A percentile compares a stretch with the other conserved stretches of the same genome.
Conservation (phyloP, 2,797 vertebrate species). For the Scleropages formosus region DNA sequence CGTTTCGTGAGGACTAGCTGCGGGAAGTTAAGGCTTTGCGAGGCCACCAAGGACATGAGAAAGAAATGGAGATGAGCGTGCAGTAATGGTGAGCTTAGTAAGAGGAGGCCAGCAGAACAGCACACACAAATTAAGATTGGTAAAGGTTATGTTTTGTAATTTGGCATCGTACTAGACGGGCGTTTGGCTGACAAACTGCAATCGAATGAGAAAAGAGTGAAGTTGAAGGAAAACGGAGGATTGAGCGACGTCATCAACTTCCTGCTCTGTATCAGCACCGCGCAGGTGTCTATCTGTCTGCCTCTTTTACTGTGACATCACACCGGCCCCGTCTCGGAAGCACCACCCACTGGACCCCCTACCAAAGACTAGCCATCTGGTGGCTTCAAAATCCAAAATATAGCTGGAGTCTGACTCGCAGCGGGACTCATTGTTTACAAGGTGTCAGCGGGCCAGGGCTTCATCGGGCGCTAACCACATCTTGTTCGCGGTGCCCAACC, state of each 20-base stretch:
- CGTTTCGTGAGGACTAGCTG: background rate
- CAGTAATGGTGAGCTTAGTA: too few relatives aligned
- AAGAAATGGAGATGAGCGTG: too few relatives aligned
- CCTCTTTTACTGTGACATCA: background rate
- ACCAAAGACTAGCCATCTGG: too few relatives aligned
- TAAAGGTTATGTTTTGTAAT: background rate
- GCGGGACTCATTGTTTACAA: too few relatives aligned
- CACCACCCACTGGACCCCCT: too few relatives aligned
- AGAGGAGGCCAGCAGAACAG: background rate
- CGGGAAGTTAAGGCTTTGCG: background rate
- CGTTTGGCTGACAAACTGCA: background rate
- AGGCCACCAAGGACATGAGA: background rate
- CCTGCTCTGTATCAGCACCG: background rate
- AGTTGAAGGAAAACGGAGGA: background rate
- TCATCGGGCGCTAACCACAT: too few relatives aligned
- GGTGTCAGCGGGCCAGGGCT: too few relatives aligned
- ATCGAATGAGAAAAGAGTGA: background rate
- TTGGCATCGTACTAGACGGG: background rate
- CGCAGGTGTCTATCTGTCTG: background rate
- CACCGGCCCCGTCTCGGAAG: too few relatives aligned
- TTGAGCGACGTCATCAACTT: background rate
- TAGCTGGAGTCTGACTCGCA: too few relatives aligned
- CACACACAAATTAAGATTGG: background rate
- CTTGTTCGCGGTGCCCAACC: too few relatives aligned
- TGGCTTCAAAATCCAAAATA: too few relatives aligned